Percentiles rank a stretch among this genome's conserved stretches.
Evolutionary conservation across 2,113 vertebrate species (phyloP).

Genomic region (Sander vitreus): DNA sequence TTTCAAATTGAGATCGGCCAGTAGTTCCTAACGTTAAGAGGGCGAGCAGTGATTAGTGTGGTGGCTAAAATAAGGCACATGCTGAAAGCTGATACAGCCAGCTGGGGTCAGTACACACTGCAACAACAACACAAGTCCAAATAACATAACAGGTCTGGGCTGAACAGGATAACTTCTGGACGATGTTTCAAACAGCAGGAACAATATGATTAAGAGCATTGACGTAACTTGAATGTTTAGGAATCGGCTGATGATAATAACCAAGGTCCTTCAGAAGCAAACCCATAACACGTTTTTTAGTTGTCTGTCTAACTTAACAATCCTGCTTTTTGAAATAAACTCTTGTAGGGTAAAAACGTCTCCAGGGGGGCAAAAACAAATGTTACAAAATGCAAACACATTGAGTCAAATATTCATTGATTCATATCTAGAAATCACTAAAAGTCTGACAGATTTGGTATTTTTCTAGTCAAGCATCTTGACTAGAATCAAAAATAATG

Average conservation of each 20-base stretch:
- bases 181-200: background rate
- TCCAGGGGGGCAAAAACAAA: background rate
- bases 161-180: background rate
- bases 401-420: background rate
- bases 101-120: slow-evolving; percentile 38
- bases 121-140: slow-evolving; percentile 24
- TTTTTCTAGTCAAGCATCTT: background rate
- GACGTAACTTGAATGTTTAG: background rate
- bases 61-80: slow-evolving; percentile 71
- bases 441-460: background rate
- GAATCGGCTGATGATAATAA: background rate
- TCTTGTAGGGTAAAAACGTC: background rate
- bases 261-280: too few relatives aligned
- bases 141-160: background rate
- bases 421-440: background rate
- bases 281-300: too few relatives aligned
- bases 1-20: slow-evolving; percentile 24
- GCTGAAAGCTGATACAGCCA: slow-evolving; percentile 69
- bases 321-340: background rate
- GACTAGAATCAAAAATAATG: background rate
- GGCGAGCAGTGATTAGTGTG: slow-evolving; percentile 42
- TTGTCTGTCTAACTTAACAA: background rate
- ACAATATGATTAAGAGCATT: too few relatives aligned
- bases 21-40: slow-evolving; percentile 26
- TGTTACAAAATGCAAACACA: background rate